Evolutionary conservation across 2,113 vertebrate species (phyloP).

Genomic region (Scytalopus superciliaris): DNA sequence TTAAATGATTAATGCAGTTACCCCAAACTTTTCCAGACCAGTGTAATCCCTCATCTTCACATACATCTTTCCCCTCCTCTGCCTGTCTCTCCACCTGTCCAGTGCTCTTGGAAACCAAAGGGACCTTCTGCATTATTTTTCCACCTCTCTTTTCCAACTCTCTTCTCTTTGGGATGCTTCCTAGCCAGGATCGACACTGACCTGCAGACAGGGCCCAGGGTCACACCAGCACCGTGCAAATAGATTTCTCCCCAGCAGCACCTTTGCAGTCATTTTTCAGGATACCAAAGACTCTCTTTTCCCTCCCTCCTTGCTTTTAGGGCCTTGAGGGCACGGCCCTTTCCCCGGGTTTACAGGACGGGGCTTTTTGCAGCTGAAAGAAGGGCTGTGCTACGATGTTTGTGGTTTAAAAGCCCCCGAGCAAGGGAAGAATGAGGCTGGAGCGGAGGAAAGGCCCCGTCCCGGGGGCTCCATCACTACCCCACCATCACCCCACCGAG

Average conservation of each 20-base stretch:
- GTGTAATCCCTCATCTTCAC: accelerated
- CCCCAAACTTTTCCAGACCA: neutral
- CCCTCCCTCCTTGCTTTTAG: neutral
- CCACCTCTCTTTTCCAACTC: neutral
- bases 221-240: accelerated
- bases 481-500: accelerated
- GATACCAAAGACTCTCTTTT: neutral
- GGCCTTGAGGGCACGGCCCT: neutral
- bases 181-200: accelerated
- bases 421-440: neutral
- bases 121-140: neutral
- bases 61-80: neutral
- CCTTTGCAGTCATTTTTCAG: no score
- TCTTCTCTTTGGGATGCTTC: neutral
- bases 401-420: neutral
- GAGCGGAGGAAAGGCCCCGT: accelerated
- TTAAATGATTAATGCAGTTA: neutral
- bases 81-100: neutral
- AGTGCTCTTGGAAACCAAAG: neutral
- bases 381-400: accelerated
- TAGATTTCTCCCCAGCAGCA: neutral
- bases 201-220: neutral
- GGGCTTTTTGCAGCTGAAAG: neutral
- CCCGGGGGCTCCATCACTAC: accelerated
- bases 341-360: neutral